Evolutionary conservation across 2,888 invertebrate genomes (phyloP).

Genomic region (Tetragnatha montana): DNA sequence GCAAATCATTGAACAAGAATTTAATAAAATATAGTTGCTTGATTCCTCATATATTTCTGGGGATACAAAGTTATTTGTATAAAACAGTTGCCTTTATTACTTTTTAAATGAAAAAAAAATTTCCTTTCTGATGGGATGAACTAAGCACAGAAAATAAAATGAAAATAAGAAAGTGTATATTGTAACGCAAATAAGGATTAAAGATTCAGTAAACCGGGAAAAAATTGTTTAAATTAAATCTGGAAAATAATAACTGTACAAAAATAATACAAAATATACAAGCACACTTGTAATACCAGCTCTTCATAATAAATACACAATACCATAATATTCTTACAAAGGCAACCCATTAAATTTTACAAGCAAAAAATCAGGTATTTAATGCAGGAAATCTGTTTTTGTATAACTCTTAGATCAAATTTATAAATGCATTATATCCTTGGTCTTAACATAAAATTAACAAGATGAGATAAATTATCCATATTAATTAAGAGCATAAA

Average conservation of each 20-base stretch:
- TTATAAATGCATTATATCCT: constrained; percentile 21
- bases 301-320: neutral
- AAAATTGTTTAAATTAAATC: too few species aligned
- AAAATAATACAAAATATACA: constrained; percentile 1
- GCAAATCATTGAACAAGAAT: too few species aligned
- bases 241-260: neutral
- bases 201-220: too few species aligned
- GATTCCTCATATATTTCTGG: neutral
- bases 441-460: constrained; percentile 35
- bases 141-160: neutral
- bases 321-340: neutral
- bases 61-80: neutral
- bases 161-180: neutral
- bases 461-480: constrained; percentile 63
- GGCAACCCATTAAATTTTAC: constrained; percentile 9
- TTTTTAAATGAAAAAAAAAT: neutral
- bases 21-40: neutral
- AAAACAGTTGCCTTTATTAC: neutral
- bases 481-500: constrained; percentile 44
- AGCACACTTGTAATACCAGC: neutral
- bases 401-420: neutral
- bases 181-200: too few species aligned
- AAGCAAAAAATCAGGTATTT: neutral
- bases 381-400: neutral
- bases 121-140: neutral